phyloP scores from a whole-genome alignment of 2,113 vertebrate species.

The Meles meles region DNA sequence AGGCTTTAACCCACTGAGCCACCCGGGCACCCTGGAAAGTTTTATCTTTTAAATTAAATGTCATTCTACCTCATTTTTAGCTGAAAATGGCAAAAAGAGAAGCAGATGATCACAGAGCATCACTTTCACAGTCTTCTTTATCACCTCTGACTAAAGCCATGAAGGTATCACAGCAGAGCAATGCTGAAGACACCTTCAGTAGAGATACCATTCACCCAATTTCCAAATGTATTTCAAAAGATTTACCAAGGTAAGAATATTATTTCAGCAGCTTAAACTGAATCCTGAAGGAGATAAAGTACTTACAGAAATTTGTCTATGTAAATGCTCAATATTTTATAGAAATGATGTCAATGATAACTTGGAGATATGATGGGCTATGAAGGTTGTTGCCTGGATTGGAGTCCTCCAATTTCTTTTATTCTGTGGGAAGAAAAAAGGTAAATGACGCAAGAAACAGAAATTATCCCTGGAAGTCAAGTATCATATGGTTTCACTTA shows the following conservation, averaged over 20 bases:
- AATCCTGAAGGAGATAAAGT: background rate
- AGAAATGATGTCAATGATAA: background rate
- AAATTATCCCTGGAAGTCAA: background rate
- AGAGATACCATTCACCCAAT: slow-evolving; percentile 51
- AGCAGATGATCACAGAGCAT: background rate
- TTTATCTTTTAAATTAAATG: slow-evolving; percentile 42
- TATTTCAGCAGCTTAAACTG: background rate
- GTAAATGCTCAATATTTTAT: background rate
- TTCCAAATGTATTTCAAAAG: background rate
- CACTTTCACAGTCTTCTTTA: background rate
- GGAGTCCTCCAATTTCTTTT: background rate
- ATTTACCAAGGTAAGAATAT: slow-evolving; percentile 60
- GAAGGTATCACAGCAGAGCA: slow-evolving; percentile 28
- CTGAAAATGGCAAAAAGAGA: slow-evolving; percentile 61
- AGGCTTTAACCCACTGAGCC: too few species aligned
- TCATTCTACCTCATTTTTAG: slow-evolving; percentile 48
- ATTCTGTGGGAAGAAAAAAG: background rate
- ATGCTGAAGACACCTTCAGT: slow-evolving; percentile 19
- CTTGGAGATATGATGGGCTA: background rate
- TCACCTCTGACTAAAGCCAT: slow-evolving; percentile 21
- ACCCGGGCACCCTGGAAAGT: background rate
- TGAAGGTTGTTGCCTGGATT: background rate
- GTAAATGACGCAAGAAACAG: background rate
- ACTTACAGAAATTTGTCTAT: background rate
- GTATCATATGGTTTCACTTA: too few species aligned